A percentile compares a stretch with the other conserved stretches of the same genome.
phyloP scores from a whole-genome alignment of 2,888 invertebrate species.

The Pasiphila rectangulata region DNA sequence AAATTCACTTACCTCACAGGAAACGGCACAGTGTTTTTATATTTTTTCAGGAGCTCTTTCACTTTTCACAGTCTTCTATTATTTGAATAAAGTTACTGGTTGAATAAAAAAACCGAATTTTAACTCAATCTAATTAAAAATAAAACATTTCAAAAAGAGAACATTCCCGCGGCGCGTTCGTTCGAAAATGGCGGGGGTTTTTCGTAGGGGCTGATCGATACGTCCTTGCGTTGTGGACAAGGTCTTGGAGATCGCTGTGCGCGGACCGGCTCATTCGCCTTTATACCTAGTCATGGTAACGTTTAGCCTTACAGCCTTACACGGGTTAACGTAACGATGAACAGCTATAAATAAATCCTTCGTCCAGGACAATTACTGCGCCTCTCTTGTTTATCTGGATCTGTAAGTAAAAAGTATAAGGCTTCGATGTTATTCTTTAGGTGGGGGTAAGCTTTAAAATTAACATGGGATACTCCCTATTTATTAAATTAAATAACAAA shows the following conservation, averaged over 20 bases:
- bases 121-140: conserved; percentile 26
- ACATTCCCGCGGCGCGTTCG: conserved; percentile 64
- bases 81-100: background rate
- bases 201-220: conserved; percentile 62
- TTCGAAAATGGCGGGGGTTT: conserved; percentile 68
- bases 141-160: conserved; percentile 41
- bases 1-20: conserved; percentile 13
- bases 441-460: too few species aligned
- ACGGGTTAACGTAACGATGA: conserved; percentile 33
- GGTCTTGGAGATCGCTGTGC: conserved; percentile 69
- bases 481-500: too few species aligned
- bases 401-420: conserved; percentile 9
- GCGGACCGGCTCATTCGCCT: conserved; percentile 63
- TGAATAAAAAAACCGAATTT: conserved; percentile 5
- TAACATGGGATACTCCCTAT: too few species aligned
- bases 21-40: conserved; percentile 1
- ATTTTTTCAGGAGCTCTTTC: conserved; percentile 3
- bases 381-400: conserved; percentile 26
- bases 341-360: conserved; percentile 36
- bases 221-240: conserved; percentile 76
- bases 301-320: conserved; percentile 43
- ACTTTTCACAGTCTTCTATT: conserved; percentile 11
- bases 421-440: background rate
- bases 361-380: conserved; percentile 31
- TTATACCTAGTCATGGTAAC: conserved; percentile 65